Evolutionary conservation across 2,888 invertebrate species (phyloP), one percentile per base, ranked within the genome.

Genomic region (Mimas tiliae): DNA sequence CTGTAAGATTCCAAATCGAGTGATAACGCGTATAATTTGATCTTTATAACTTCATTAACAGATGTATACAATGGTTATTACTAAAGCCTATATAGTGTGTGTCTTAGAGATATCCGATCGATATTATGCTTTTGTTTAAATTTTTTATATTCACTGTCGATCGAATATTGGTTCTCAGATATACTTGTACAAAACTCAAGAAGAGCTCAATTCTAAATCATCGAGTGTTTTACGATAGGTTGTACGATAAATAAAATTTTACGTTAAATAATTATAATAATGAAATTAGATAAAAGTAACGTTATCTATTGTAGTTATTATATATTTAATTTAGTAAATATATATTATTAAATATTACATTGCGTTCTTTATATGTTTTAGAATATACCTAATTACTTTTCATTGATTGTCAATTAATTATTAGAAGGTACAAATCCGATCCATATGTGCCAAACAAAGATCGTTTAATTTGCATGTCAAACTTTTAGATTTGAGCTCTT

Each of bases 181-280:
- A 58, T 19, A 58, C 42, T 55, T 58, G 58, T 58, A 58, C 19
- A 42, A 58, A 58, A 55, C 6, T 55, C 27, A 4, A 27, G 34
- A 19, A 12, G 42, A 58, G 58, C 58, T 58, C 58, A 58, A 58
- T 58, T 58, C 38, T 58, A 42, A 58, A 19, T 38, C 19, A 34
- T 38, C 0, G 12, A 1, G 6, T 27, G 19, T 12, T 6, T 19
- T n/a, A n/a, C n/a, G n/a, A n/a, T n/a, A n/a, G 19, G 19, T 42
- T 58, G 12, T 27, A 6, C 6, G 0, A 34, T 19, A 16, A 3
- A 58, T 42, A 14, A 14, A 45, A 7, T 45, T 1, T 45, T 45
- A 11, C 4, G 45, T 45, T 45, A 14, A 42, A 42, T 42, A 42
- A 14, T 45, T 45, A 14, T 14, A 12, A 12, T 14, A 42, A 42